Conservation (phyloP, 1,140 invertebrate species). For the Bombus confusus region DNA sequence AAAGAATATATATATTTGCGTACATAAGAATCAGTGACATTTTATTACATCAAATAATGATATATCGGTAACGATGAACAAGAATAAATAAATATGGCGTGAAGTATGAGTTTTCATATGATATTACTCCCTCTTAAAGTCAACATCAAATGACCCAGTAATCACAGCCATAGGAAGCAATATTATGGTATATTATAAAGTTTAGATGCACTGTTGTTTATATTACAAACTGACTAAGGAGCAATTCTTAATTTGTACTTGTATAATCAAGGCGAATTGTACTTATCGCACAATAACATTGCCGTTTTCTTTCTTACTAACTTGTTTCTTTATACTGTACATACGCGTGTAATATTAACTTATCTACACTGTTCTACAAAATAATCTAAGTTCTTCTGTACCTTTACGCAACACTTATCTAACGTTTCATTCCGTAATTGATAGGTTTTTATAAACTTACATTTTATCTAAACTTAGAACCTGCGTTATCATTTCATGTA, state of each 20-base stretch:
- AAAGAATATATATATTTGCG: slow-evolving; percentile 44
- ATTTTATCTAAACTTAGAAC: slow-evolving; percentile 29
- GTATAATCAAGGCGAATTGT: slow-evolving; percentile 64
- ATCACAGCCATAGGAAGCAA: slow-evolving; percentile 78
- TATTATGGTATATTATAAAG: slow-evolving; percentile 60
- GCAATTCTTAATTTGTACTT: slow-evolving; percentile 68
- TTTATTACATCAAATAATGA: slow-evolving; percentile 30
- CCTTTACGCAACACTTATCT: slow-evolving; percentile 26
- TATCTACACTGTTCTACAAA: slow-evolving; percentile 64
- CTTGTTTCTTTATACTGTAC: slow-evolving; percentile 59
- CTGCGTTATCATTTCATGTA: slow-evolving; percentile 1
- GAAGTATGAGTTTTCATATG: slow-evolving; percentile 79
- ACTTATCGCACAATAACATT: slow-evolving; percentile 58
- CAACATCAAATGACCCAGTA: slow-evolving; percentile 80
- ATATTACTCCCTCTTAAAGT: slow-evolving; percentile 81
- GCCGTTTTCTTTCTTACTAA: slow-evolving; percentile 34
- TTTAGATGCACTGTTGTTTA: slow-evolving; percentile 62
- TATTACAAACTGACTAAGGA: slow-evolving; percentile 68
- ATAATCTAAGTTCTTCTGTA: slow-evolving; percentile 37
- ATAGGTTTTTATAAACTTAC: slow-evolving; percentile 26
- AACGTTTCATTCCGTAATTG: slow-evolving; percentile 6
- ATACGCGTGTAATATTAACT: slow-evolving; percentile 58
- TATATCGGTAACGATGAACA: slow-evolving; percentile 51
- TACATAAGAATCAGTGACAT: slow-evolving; percentile 13
- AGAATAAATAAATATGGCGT: slow-evolving; percentile 79